These are phyloP conservation scores for Cossypha caffra DNA, from an alignment of 2,797 vertebrate species.

Conservation along the genomic window DNA sequence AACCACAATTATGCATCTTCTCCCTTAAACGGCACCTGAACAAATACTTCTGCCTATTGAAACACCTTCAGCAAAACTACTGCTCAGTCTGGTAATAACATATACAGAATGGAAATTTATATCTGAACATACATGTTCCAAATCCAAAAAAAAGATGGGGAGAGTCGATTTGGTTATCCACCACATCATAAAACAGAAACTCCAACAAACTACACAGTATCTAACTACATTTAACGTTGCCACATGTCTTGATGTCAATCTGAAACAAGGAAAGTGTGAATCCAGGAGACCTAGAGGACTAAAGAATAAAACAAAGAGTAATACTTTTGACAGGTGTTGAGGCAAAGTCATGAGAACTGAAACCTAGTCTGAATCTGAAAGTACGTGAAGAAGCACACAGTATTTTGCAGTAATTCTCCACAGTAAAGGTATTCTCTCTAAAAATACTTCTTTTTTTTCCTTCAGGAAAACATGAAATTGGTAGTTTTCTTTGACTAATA, in stretches of 20 bases:
- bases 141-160: fast-evolving
- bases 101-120: background rate
- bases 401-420: background rate
- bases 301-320: background rate
- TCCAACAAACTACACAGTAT: background rate
- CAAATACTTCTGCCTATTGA: background rate
- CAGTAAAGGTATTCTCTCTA: background rate
- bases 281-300: background rate
- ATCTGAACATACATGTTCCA: background rate
- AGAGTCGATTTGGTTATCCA: background rate
- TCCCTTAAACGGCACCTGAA: background rate
- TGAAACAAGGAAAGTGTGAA: background rate
- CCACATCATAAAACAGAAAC: background rate
- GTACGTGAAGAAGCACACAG: background rate
- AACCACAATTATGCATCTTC: background rate
- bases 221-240: background rate
- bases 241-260: background rate
- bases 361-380: background rate
- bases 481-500: background rate
- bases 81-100: background rate
- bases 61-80: background rate
- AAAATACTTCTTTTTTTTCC: background rate
- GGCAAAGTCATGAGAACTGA: background rate
- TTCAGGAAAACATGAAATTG: background rate
- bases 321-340: background rate